Conservation (phyloP, 2,888 invertebrate species). For the Serrognathus titanus region DNA sequence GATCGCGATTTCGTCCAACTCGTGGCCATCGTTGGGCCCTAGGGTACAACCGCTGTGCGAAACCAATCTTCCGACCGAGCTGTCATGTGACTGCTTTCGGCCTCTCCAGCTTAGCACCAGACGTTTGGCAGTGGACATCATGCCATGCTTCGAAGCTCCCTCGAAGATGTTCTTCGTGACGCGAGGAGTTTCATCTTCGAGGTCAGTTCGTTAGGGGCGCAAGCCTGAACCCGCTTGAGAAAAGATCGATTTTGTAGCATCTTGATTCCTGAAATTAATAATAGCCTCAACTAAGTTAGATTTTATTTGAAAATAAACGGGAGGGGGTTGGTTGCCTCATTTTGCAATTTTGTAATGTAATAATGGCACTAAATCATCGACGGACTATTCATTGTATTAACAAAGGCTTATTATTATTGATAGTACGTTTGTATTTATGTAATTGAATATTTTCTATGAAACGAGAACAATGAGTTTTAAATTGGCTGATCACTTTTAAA, state of each 20-base stretch:
- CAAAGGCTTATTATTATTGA: too few species aligned
- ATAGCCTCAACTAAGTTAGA: background rate
- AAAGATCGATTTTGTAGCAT: background rate
- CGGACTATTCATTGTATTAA: too few species aligned
- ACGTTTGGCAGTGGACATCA: slow-evolving; percentile 63
- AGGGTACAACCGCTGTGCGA: slow-evolving; percentile 38
- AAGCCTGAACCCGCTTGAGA: background rate
- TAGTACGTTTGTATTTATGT: too few species aligned
- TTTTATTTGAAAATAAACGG: too few species aligned
- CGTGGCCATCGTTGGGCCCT: slow-evolving; percentile 48
- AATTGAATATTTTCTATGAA: too few species aligned
- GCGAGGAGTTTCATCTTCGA: too few species aligned
- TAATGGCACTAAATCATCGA: too few species aligned
- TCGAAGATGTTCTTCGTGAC: background rate
- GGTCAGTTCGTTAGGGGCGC: too few species aligned
- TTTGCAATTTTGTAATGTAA: too few species aligned
- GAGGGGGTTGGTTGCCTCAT: too few species aligned
- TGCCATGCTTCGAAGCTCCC: slow-evolving; percentile 31
- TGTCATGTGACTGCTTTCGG: slow-evolving; percentile 57
- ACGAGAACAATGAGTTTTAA: too few species aligned
- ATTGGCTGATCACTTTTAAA: too few species aligned
- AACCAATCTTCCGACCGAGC: slow-evolving; percentile 51
- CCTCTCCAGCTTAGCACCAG: slow-evolving; percentile 60
- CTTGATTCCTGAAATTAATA: background rate
- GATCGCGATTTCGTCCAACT: slow-evolving; percentile 66